phyloP scores from a whole-genome alignment of 2,797 vertebrate species.

The Darevskia nairensis region DNA sequence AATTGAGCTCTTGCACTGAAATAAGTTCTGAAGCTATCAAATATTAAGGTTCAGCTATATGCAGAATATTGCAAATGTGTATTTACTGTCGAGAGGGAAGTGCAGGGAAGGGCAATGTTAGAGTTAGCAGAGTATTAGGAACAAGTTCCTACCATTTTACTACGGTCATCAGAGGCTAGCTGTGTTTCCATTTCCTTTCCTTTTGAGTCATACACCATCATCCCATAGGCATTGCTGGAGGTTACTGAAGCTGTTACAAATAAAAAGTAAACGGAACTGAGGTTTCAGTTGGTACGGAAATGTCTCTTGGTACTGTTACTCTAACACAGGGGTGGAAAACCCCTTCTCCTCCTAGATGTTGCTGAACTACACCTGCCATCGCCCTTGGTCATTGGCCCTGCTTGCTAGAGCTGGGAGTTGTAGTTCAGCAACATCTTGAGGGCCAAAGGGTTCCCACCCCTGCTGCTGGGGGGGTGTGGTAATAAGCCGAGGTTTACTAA shows the following conservation, averaged over 20 bases:
- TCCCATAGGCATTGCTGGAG: not conserved
- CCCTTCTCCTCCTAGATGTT: too few relatives aligned
- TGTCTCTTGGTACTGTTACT: not conserved
- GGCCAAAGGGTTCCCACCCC: too few relatives aligned
- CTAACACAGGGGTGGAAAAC: too few relatives aligned
- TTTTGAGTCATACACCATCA: not conserved
- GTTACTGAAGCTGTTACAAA: conserved; percentile 10
- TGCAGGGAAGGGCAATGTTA: not conserved
- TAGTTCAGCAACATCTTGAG: too few relatives aligned
- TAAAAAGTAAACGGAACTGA: not conserved
- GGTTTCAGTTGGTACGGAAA: not conserved
- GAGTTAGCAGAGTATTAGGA: not conserved
- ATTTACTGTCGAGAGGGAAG: not conserved
- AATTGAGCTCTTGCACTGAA: not conserved
- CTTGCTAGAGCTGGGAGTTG: too few relatives aligned
- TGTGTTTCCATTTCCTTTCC: not conserved
- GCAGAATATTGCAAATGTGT: not conserved
- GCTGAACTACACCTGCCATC: too few relatives aligned
- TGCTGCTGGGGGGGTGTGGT: not conserved
- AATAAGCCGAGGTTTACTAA: not conserved
- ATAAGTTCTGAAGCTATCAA: not conserved
- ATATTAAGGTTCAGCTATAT: not conserved
- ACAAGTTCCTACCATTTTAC: not conserved
- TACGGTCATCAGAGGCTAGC: not conserved
- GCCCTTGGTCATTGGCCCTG: too few relatives aligned